phyloP scores from a whole-genome alignment of 2,113 vertebrate genomes.

The Poeciliopsis retropinna region DNA sequence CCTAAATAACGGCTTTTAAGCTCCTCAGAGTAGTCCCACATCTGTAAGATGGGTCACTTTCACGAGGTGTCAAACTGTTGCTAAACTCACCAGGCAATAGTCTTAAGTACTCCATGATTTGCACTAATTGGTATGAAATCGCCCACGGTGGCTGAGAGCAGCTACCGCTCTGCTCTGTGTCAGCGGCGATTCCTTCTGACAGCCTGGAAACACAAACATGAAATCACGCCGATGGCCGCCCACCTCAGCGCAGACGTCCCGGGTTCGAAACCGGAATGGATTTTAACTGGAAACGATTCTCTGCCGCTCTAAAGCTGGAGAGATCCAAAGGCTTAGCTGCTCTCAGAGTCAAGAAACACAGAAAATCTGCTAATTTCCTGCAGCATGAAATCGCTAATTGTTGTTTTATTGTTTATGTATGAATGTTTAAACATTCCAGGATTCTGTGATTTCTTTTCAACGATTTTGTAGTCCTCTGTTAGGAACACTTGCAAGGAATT shows the following conservation, averaged over 20 bases:
- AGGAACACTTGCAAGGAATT: too few relatives aligned
- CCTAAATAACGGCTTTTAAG: slow-evolving; percentile 54
- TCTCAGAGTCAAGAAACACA: too few relatives aligned
- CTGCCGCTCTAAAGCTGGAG: slow-evolving; percentile 35
- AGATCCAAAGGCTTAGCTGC: too few relatives aligned
- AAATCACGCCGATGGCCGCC: slow-evolving; percentile 60
- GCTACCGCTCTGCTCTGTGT: slow-evolving; percentile 73
- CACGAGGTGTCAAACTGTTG: slow-evolving; percentile 76
- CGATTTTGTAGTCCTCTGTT: too few relatives aligned
- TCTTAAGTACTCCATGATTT: slow-evolving; percentile 81
- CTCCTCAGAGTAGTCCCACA: slow-evolving; percentile 38
- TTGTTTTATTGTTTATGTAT: background rate
- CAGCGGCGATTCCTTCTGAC: slow-evolving; percentile 78
- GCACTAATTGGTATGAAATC: slow-evolving; percentile 82
- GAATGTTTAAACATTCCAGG: too few relatives aligned
- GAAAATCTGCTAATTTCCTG: background rate
- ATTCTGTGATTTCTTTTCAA: too few relatives aligned
- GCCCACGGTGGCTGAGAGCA: slow-evolving; percentile 72
- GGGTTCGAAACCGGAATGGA: slow-evolving; percentile 62
- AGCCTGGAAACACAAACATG: slow-evolving; percentile 72
- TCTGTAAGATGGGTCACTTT: slow-evolving; percentile 64
- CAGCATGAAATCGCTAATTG: background rate
- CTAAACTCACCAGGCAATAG: slow-evolving; percentile 77
- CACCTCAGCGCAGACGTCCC: slow-evolving; percentile 68
- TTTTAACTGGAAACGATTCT: slow-evolving; percentile 51